Evolutionary conservation across 2,113 vertebrate species (phyloP), one percentile per base, ranked within the genome.

Genomic region (Anoplopoma fimbria): DNA sequence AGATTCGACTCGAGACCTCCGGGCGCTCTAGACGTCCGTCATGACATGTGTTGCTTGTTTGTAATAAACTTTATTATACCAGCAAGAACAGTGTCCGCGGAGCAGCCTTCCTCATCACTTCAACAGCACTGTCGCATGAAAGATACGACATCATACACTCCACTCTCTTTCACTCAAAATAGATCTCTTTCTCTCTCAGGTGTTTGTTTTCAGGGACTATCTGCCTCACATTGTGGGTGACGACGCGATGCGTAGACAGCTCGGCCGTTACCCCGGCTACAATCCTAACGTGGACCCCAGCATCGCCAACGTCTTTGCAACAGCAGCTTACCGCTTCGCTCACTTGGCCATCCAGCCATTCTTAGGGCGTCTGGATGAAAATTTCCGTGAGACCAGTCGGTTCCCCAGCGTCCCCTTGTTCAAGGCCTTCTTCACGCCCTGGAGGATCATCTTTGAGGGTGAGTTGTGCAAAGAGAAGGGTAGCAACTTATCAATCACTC

Each of bases 391-490:
- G 31, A 17, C 88, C 4, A 0, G 3, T 12, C 86, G 21, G 3
- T 93, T 91, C 29, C 95, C 96, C 70, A 90, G 77, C 1, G 91
- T 97, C 2, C 93, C 90, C 1, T 91, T 98, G 34, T 95, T 94
- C 83, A 82, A 62, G 1, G 93, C 94, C 42, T 97, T 97, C 90
- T 96, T 97, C 87, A 91, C 97, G 0, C 90, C 94, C 23, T 98
- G 97, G 97, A 97, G 97, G 71, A 75, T 97, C 0, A 1, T 97
- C n/a, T 91, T 91, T 63, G 95, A 96, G 91, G 97, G 97, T 97
- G 81, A 93, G 93, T 17, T 31, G 34, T 9, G 27, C 60, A 53
- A 5, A 55, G 9, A 62, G 14, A 77, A 40, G 9, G 0, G 2
- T 0, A 10, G 2, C 7, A 4, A 72, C 2, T 14, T 9, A 6